Percentiles rank a stretch among this genome's conserved stretches.
These are phyloP conservation scores for Zhengitettix transpicula DNA, from an alignment of 2,888 invertebrate genomes.

Conservation along the genomic window DNA sequence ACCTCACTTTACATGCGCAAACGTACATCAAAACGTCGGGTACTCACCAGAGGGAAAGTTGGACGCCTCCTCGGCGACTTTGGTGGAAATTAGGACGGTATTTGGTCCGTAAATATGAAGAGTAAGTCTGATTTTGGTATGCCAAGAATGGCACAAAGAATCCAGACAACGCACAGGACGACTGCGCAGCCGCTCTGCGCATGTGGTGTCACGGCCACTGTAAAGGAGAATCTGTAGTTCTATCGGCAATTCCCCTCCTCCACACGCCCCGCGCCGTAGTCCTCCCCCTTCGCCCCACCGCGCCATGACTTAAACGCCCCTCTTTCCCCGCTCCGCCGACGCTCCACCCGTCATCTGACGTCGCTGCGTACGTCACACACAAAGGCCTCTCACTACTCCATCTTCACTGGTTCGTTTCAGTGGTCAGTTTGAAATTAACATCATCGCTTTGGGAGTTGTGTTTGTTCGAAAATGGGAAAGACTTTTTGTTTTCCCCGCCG, in stretches of 20 bases:
- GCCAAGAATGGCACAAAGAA: conserved; percentile 96
- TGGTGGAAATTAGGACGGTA: conserved; percentile 47
- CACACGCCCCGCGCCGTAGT: neutral
- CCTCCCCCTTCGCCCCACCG: too few species aligned
- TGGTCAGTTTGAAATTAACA: too few species aligned
- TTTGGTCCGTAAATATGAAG: conserved; percentile 40
- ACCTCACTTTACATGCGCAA: conserved; percentile 9
- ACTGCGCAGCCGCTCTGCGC: conserved; percentile 67
- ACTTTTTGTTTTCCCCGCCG: too few species aligned
- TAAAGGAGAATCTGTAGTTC: conserved; percentile 26
- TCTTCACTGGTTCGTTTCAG: too few species aligned
- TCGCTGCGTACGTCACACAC: too few species aligned
- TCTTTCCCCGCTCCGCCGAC: too few species aligned
- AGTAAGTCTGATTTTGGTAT: conserved; percentile 58
- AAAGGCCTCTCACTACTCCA: too few species aligned
- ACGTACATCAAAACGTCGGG: conserved; percentile 33
- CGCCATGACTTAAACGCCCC: too few species aligned
- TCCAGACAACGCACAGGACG: conserved; percentile 83
- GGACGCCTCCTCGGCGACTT: conserved; percentile 42
- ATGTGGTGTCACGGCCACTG: conserved; percentile 51
- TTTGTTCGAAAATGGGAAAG: too few species aligned
- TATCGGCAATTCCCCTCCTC: conserved; percentile 1
- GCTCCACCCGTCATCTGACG: too few species aligned
- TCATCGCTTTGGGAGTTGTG: too few species aligned
- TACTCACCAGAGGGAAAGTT: conserved; percentile 58